Evolutionary conservation across 1,140 invertebrate genomes (phyloP), one percentile per base, ranked within the genome.

Genomic region (Microplitis mediator): DNA sequence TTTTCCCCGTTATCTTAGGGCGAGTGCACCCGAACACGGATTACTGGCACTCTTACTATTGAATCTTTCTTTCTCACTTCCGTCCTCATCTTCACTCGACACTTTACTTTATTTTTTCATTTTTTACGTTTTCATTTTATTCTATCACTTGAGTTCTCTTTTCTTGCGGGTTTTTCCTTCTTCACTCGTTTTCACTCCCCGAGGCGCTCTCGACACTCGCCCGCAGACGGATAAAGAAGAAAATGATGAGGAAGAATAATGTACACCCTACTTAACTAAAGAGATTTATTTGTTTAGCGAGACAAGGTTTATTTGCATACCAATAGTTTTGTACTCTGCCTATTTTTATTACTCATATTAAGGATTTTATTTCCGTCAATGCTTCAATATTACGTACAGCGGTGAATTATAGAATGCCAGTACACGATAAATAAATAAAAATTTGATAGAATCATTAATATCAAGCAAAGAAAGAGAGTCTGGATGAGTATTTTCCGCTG

Each of bases 11-110:
- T 81, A 80, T 79, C 77, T 76, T 61, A 65, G 67, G 56, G 56
- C 67, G 75, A 76, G 78, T 76, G 77, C 71, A 74, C 73, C 77
- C 65, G 74, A 81, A 80, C 78, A 74, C 80, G 79, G 80, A 81
- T 81, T 81, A 80, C 75, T 72, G 65, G 64, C 75, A 73, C 77
- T 76, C 77, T 76, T 67, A 56, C 66, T 13, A 9, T 50, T 16
- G 51, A 36, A 31, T 66, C 39, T 45, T 52, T 74, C 68, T 71
- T 56, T 65, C 69, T 70, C 32, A 64, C 69, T 75, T 69, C n/a
- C 51, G 34, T 62, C 35, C 16, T 64, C 34, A 65, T 61, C 72
- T 63, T 56, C 36, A 14, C 45, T 54, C 35, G 16, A 50, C 45
- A 45, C 60, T 68, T 71, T 65, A 23, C 23, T 23, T 23, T 23